These are phyloP conservation scores for Colletes gigas DNA, from an alignment of 1,140 invertebrate genomes.

Conservation along the genomic window DNA sequence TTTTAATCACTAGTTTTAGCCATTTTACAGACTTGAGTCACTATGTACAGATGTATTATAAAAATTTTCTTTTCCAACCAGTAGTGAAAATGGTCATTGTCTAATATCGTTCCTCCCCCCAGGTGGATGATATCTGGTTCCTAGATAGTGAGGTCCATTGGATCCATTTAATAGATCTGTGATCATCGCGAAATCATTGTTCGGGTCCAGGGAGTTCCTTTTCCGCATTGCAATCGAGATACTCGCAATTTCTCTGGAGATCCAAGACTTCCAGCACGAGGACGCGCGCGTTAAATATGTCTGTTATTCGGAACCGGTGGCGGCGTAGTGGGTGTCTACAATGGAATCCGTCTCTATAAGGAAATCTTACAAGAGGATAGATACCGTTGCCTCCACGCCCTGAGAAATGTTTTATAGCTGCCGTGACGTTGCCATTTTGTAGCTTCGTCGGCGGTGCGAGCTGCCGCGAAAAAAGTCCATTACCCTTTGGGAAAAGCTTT, in stretches of 20 bases:
- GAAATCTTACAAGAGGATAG: conserved; percentile 40
- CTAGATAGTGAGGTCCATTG: neutral
- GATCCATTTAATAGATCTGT: neutral
- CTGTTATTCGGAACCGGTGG: conserved; percentile 32
- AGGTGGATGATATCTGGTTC: neutral
- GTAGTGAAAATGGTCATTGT: neutral
- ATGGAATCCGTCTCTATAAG: conserved; percentile 43
- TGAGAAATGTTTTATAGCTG: conserved; percentile 46
- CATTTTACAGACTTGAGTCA: too few species aligned
- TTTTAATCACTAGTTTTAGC: too few species aligned
- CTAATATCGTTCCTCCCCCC: neutral
- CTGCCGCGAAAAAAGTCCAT: conserved; percentile 37
- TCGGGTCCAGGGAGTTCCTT: neutral
- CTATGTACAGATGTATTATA: too few species aligned
- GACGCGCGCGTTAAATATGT: conserved; percentile 19
- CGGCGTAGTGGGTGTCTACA: conserved; percentile 3
- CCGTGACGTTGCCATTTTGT: conserved; percentile 49
- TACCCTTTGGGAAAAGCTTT: conserved; percentile 29
- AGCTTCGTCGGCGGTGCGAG: conserved; percentile 32
- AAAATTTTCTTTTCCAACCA: too few species aligned
- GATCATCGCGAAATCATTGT: neutral
- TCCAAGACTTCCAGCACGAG: neutral
- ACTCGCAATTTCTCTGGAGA: neutral
- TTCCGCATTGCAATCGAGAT: neutral
- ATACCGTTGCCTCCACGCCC: conserved; percentile 62